Conservation (phyloP, 2,888 invertebrate genomes). For the Junonia oenone region DNA sequence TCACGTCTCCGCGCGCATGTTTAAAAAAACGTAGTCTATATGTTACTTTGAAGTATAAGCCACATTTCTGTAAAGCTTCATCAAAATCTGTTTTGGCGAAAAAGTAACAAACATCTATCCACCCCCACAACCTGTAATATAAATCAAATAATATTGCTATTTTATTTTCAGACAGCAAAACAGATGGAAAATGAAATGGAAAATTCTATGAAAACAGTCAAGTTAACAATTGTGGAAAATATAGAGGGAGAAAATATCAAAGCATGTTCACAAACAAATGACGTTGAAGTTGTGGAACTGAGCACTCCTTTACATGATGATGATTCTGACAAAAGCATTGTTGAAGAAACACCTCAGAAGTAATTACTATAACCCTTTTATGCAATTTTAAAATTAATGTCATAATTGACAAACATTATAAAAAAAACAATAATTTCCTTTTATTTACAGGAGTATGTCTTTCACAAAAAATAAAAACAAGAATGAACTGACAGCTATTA, state of each 20-base stretch:
- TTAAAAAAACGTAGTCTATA: no score
- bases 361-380: slow-evolving; percentile 31
- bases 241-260: slow-evolving; percentile 7
- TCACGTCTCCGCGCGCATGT: no score
- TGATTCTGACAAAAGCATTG: slow-evolving; percentile 60
- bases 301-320: slow-evolving; percentile 44
- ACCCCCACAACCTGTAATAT: no score
- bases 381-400: no score
- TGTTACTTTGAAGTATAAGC: not conserved
- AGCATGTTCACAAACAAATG: slow-evolving; percentile 21
- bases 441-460: slow-evolving; percentile 45
- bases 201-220: not conserved
- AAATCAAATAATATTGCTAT: no score
- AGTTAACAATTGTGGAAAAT: not conserved
- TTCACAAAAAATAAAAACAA: slow-evolving; percentile 42
- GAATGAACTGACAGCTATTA: slow-evolving; percentile 32
- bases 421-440: slow-evolving; percentile 3
- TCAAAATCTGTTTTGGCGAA: no score
- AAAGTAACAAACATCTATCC: no score
- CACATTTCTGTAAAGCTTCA: not conserved
- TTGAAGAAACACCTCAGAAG: slow-evolving; percentile 76
- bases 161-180: not conserved
- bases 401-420: not conserved
- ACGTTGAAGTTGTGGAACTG: slow-evolving; percentile 25
- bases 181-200: not conserved